These are phyloP conservation scores for Ceratosolen solmsi DNA, from an alignment of 1,140 invertebrate species.

Conservation along the genomic window DNA sequence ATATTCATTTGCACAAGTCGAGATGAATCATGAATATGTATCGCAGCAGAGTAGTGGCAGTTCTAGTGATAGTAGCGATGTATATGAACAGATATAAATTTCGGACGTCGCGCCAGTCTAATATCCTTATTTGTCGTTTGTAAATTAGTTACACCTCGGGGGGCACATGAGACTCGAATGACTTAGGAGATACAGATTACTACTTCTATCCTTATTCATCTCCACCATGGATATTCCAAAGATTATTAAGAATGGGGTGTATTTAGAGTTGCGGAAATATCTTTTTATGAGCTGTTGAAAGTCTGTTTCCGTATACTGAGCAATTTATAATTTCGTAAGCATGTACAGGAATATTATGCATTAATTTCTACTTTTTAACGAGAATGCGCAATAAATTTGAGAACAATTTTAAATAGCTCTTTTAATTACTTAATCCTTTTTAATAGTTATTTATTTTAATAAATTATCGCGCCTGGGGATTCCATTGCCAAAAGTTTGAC, in stretches of 20 bases:
- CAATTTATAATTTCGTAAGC: too few species aligned
- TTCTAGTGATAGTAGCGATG: background rate
- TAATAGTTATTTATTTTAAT: too few species aligned
- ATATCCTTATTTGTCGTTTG: conserved; percentile 48
- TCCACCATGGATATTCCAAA: background rate
- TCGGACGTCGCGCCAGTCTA: background rate
- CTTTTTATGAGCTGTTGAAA: background rate
- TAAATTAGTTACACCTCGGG: conserved; percentile 35
- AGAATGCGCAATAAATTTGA: too few species aligned
- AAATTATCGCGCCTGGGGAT: too few species aligned
- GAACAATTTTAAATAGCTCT: too few species aligned
- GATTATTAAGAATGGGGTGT: background rate
- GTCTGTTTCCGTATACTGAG: too few species aligned
- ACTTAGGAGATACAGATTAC: background rate
- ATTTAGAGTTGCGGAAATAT: background rate
- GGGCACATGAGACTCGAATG: background rate
- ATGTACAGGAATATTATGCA: too few species aligned
- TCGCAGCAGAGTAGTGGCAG: background rate
- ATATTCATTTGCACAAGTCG: conserved; percentile 15
- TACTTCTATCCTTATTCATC: background rate
- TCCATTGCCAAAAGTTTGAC: too few species aligned
- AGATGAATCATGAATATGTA: conserved; percentile 42
- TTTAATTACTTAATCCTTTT: too few species aligned
- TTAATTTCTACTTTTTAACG: too few species aligned
- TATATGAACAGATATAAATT: conserved; percentile 25